Evolutionary conservation across 2,797 vertebrate genomes (phyloP).

Genomic region (Podargus strigoides): DNA sequence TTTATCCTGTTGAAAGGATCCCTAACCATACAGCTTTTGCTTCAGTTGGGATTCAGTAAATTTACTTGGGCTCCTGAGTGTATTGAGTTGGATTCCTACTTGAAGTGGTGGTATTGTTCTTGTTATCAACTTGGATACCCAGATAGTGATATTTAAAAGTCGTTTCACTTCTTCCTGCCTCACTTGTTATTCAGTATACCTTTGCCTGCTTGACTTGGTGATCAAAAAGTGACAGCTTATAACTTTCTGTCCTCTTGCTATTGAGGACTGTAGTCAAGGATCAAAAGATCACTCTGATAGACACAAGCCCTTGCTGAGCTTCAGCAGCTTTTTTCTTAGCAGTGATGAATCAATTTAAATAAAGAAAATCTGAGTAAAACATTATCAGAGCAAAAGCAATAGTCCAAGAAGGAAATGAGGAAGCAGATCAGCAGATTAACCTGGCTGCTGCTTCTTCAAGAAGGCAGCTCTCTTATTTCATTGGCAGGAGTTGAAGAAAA

Average conservation of each 20-base stretch:
- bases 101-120: background rate
- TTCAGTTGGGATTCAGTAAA: background rate
- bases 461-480: background rate
- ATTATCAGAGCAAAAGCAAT: background rate
- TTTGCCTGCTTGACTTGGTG: background rate
- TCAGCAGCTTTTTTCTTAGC: background rate
- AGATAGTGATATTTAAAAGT: background rate
- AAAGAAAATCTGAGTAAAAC: background rate
- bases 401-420: background rate
- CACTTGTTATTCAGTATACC: background rate
- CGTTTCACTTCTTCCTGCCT: background rate
- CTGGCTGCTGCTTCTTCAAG: background rate
- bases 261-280: background rate
- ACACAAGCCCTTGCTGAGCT: background rate
- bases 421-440: background rate
- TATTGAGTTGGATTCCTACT: background rate
- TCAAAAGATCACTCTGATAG: background rate
- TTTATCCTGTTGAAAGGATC: conserved; percentile 55
- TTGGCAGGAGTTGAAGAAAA: background rate
- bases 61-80: background rate
- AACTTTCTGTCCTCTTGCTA: background rate
- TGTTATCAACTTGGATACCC: background rate
- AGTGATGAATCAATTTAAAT: background rate
- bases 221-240: background rate
- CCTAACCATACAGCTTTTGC: background rate